Evolutionary conservation across 2,113 vertebrate genomes (phyloP).

Genomic region (Myxocyprinus asiaticus): DNA sequence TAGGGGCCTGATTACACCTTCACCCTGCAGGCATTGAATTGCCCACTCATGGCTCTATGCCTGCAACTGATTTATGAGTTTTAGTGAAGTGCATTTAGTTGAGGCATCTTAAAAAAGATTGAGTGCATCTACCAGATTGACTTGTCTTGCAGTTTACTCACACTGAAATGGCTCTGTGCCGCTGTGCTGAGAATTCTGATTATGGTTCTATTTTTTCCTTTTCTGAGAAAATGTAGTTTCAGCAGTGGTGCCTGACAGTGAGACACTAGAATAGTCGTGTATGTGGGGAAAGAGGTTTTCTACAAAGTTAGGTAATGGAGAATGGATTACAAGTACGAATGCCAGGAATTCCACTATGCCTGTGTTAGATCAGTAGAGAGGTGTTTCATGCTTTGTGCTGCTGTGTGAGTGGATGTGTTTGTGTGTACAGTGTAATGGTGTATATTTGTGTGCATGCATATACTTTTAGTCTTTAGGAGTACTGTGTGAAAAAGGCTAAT

Average conservation of each 20-base stretch:
- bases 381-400: conserved; percentile 1
- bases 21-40: conserved; percentile 34
- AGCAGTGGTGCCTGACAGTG: conserved; percentile 12
- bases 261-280: conserved; percentile 30
- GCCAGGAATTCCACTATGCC: conserved; percentile 34
- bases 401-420: not conserved
- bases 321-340: conserved; percentile 52
- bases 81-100: conserved; percentile 44
- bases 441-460: no score
- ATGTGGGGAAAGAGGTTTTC: conserved; percentile 45
- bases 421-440: not conserved
- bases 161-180: conserved; percentile 26
- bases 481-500: no score
- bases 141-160: conserved; percentile 44
- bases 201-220: not conserved
- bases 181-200: conserved; percentile 36
- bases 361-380: conserved; percentile 42
- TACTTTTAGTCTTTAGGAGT: no score
- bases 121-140: conserved; percentile 39
- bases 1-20: conserved; percentile 41
- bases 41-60: conserved; percentile 30
- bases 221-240: conserved; percentile 30
- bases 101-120: conserved; percentile 48
- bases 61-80: conserved; percentile 51
- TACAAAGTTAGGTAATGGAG: conserved; percentile 54